phyloP scores from a whole-genome alignment of 2,888 invertebrate genomes.

The Lasiommata megera region DNA sequence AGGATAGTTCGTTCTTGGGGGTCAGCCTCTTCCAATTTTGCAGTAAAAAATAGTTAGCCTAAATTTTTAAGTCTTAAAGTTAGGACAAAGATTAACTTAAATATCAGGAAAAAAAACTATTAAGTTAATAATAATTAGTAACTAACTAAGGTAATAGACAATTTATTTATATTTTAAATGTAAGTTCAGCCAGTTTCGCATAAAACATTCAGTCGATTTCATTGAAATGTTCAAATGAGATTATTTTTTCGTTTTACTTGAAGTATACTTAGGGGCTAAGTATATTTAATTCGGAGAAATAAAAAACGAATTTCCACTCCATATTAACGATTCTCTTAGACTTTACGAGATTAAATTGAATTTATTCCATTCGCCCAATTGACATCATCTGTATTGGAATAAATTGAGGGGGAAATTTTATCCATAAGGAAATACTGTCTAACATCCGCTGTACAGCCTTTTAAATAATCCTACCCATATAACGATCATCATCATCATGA shows the following conservation, averaged over 20 bases:
- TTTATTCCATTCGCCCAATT: constrained; percentile 16
- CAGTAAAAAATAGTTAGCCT: no score
- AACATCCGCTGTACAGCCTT: not conserved
- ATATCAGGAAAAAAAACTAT: no score
- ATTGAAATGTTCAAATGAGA: constrained; percentile 25
- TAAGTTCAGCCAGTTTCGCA: not conserved
- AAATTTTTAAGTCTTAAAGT: no score
- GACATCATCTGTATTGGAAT: constrained; percentile 9
- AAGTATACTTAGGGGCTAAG: constrained; percentile 5
- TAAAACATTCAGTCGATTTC: constrained; percentile 1
- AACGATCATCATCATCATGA: no score
- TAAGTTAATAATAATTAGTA: no score
- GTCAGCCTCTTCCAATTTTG: no score
- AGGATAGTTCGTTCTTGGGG: no score
- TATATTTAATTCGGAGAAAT: constrained; percentile 4
- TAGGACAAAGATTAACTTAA: no score
- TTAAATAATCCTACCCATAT: not conserved
- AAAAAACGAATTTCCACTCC: constrained; percentile 12
- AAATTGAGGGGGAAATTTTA: not conserved
- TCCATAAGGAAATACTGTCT: not conserved
- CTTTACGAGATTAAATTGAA: constrained; percentile 23
- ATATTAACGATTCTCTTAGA: constrained; percentile 13
- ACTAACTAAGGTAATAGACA: no score
- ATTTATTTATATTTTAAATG: no score
- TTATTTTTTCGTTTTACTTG: constrained; percentile 21